phyloP scores from a whole-genome alignment of 2,113 vertebrate species.

The Synodontis membranacea region DNA sequence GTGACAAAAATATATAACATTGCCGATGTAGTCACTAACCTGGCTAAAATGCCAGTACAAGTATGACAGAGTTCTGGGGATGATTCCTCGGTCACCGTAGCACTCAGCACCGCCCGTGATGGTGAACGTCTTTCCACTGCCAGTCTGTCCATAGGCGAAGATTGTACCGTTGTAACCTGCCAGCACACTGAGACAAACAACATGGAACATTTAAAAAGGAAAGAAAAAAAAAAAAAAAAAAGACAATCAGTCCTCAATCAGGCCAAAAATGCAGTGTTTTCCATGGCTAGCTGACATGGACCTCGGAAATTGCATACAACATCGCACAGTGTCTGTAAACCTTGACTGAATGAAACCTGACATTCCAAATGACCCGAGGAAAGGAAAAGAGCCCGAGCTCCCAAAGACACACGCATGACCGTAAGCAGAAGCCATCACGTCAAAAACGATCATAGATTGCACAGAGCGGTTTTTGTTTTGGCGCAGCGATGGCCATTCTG shows the following conservation, averaged over 20 bases:
- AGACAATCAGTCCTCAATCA: not conserved
- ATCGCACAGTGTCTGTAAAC: conserved; percentile 23
- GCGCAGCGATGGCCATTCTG: conserved; percentile 42
- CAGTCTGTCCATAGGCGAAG: conserved; percentile 96
- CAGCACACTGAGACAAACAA: conserved; percentile 76
- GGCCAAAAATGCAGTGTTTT: not conserved
- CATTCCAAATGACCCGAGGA: conserved; percentile 60
- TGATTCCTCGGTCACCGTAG: conserved; percentile 88
- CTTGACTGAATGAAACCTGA: conserved; percentile 61
- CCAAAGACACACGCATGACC: conserved; percentile 61
- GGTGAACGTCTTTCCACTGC: conserved; percentile 96
- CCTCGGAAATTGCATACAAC: conserved; percentile 14
- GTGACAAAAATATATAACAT: not conserved
- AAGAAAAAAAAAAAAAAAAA: not conserved
- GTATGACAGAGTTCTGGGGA: conserved; percentile 90
- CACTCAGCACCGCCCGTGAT: conserved; percentile 91
- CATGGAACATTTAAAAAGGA: not conserved
- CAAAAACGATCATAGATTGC: conserved; percentile 51
- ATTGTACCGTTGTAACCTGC: conserved; percentile 93
- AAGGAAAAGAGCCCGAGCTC: conserved; percentile 51
- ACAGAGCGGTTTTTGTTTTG: conserved; percentile 60
- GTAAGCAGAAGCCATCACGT: conserved; percentile 46
- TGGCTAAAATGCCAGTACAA: conserved; percentile 80
- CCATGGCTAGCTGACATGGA: not conserved
- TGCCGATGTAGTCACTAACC: conserved; percentile 56